Percentiles rank a stretch among this genome's conserved stretches.
Evolutionary conservation across 1,140 invertebrate genomes (phyloP).

Genomic region (Hyles euphorbiae): DNA sequence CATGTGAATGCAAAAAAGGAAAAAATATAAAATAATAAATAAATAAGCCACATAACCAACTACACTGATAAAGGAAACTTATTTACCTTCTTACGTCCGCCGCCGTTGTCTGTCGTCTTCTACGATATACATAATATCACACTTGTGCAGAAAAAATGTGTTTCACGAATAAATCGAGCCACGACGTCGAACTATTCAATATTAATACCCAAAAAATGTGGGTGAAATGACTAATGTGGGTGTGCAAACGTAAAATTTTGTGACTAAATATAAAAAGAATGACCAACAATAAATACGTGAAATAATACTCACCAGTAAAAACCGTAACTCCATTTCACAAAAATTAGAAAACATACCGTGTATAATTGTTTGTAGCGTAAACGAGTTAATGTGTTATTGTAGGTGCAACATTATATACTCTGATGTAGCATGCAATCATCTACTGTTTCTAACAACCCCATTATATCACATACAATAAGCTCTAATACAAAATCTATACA

Average conservation of each 20-base stretch:
- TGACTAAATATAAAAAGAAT: conserved; percentile 2
- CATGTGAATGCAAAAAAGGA: conserved; percentile 71
- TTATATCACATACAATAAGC: conserved; percentile 10
- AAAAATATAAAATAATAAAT: conserved; percentile 65
- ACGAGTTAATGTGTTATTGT: not conserved
- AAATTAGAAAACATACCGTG: conserved; percentile 32
- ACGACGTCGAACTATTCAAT: not conserved
- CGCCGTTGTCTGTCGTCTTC: conserved; percentile 25
- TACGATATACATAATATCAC: conserved; percentile 26
- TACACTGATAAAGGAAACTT: conserved; percentile 43
- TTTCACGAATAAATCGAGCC: conserved; percentile 16
- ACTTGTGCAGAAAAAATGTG: conserved; percentile 21
- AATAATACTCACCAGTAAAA: conserved; percentile 6
- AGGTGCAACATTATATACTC: conserved; percentile 10
- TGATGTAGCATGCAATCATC: conserved; percentile 7
- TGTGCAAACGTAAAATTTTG: conserved; percentile 4
- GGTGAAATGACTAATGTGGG: conserved; percentile 9
- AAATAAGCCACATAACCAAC: conserved; percentile 71
- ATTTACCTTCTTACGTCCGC: conserved; percentile 38
- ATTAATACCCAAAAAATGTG: not conserved
- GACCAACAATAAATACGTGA: conserved; percentile 5
- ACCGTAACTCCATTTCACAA: conserved; percentile 32
- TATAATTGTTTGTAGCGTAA: not conserved
- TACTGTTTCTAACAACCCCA: conserved; percentile 8
- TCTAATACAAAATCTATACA: conserved; percentile 7